Base-by-base conservation (phyloP, 1,140 invertebrate species). In the Drosophila equinoxialis region DNA sequence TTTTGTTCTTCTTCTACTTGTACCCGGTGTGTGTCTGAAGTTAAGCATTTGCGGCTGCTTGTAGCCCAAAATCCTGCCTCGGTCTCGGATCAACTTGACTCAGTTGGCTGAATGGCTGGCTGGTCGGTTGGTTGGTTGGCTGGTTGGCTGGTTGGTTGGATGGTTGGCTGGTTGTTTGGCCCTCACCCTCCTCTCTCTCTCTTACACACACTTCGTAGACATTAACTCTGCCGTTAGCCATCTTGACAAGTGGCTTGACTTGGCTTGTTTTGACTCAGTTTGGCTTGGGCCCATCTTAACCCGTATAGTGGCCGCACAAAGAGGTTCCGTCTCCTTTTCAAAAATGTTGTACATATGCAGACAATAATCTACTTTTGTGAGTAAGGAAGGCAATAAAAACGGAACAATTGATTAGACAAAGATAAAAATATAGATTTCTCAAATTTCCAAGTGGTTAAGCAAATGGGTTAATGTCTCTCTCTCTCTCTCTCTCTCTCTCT, bases 41-140 rank as follows among this genome's bases (percentile, higher is more conserved):
- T 86, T 86, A 86, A 86, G 79, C 83, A 89, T 87, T 87, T 87
- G 83, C 83, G 83, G 83, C 83, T 87, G 83, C 79, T 87, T 87
- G 83, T 77, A 80, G 84, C 84, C 82, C 79, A 83, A 87, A 86
- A 89, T 81, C 84, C 77, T 78, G 83, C 59, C 64, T 74, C 71
- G 45, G 70, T 73, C 71, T 74, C 71, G 74, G 75, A 30, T 51
- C 45, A 51, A 51, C 45, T 51, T 51, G 55, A 58, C 55, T 58
- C 55, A 58, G 71, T 68, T 75, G 73, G 73, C 74, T 75, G 74
- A 63, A 57, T 71, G 58, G 73, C 60, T 75, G 73, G 60, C 51
- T 64, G 63, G 66, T 41, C 74, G 71, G 70, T 54, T 74, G 71
- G 70, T 60, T 74, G 72, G 71, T 63, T 63, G 55, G 71, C 59